These are phyloP conservation scores for Lasioglossum vierecki DNA, from an alignment of 2,888 invertebrate genomes.

Conservation along the genomic window DNA sequence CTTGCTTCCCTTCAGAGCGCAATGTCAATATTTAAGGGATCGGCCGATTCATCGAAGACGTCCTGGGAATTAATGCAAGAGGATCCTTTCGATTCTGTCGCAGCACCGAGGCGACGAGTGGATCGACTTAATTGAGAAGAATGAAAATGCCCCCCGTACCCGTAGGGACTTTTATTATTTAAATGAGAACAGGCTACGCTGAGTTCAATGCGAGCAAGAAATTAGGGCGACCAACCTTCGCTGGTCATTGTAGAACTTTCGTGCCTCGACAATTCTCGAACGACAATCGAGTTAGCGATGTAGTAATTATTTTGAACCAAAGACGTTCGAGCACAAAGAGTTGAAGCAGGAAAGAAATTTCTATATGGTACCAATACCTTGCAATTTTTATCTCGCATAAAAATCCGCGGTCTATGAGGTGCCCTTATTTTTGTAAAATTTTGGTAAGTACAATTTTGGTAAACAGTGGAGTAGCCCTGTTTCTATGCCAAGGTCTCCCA, in stretches of 20 bases:
- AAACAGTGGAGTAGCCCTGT: neutral
- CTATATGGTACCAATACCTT: no score
- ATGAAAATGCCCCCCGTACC: constrained; percentile 16
- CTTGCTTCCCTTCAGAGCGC: constrained; percentile 59
- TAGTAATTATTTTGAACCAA: no score
- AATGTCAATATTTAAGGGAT: constrained; percentile 77
- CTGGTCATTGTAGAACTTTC: neutral
- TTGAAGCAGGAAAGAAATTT: neutral
- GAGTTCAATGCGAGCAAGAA: neutral
- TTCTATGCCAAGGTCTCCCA: neutral
- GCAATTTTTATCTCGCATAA: neutral
- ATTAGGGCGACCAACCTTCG: neutral
- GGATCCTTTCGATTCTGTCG: constrained; percentile 31
- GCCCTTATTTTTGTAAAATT: neutral
- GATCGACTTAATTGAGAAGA: constrained; percentile 51
- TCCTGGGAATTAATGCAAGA: constrained; percentile 61
- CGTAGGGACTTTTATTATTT: constrained; percentile 33
- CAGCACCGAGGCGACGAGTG: constrained; percentile 21
- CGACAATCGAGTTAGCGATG: neutral
- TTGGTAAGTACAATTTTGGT: neutral
- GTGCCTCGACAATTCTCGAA: neutral
- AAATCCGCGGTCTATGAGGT: neutral
- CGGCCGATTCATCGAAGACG: constrained; percentile 66
- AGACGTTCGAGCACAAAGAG: no score
- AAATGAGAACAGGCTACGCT: neutral